Conservation (phyloP, 2,113 vertebrate species). For the Embiotoca jacksoni region DNA sequence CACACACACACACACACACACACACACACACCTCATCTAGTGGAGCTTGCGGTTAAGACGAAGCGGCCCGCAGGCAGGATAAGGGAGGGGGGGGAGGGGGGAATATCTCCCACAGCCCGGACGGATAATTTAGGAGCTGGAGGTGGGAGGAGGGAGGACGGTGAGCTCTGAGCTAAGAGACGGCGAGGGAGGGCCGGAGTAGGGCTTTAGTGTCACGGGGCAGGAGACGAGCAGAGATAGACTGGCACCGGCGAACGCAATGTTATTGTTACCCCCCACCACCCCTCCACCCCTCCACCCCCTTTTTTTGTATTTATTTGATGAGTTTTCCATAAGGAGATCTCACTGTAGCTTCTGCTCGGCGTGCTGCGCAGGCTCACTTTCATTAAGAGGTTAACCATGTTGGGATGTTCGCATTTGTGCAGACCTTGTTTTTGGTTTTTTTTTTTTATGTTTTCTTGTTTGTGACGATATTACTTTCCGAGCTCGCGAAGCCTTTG, state of each 20-base stretch:
- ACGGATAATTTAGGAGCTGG: conserved; percentile 69
- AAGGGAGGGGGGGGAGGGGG: conserved; percentile 24
- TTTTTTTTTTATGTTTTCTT: conserved; percentile 29
- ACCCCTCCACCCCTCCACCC: too few relatives aligned
- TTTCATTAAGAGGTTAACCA: conserved; percentile 38
- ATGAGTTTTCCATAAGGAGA: conserved; percentile 71
- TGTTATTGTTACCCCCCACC: conserved; percentile 68
- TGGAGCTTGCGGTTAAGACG: conserved; percentile 49
- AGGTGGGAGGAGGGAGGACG: not conserved
- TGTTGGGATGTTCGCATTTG: conserved; percentile 19
- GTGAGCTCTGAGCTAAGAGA: conserved; percentile 4
- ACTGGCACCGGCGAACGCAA: conserved; percentile 72
- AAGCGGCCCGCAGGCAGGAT: conserved; percentile 53
- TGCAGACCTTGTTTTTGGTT: conserved; percentile 7
- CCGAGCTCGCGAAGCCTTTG: conserved; percentile 25
- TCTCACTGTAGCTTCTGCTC: conserved; percentile 10
- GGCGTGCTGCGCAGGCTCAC: not conserved
- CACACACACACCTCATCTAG: conserved; percentile 34
- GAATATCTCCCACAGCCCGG: conserved; percentile 59
- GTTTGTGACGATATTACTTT: conserved; percentile 44
- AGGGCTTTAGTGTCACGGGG: conserved; percentile 68
- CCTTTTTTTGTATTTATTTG: conserved; percentile 45
- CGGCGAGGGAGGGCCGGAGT: conserved; percentile 31
- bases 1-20: conserved; percentile 22
- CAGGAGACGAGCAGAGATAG: conserved; percentile 72